Evolutionary conservation across 1,140 invertebrate species (phyloP), one percentile per base, ranked within the genome.

Genomic region (Lordiphosa mommai): DNA sequence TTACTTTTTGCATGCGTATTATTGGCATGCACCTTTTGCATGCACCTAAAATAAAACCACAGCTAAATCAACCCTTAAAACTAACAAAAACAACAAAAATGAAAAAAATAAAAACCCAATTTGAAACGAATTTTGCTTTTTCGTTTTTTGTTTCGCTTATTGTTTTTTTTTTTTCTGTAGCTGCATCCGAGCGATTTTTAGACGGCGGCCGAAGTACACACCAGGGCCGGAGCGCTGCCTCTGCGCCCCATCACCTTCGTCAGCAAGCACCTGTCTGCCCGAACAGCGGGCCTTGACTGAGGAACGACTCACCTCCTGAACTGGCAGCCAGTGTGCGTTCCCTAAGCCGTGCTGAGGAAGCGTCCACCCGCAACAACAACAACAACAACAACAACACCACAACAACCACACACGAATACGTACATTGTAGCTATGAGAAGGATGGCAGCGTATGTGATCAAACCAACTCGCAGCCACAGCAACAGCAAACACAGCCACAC

Each of bases 151-250:
- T 23, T 48, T 10, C n/a, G n/a, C n/a, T 29, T 47, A 13, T n/a
- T 40, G 23, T 27, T 17, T 33, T 46, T 49, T 16, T 44, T 61
- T 13, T 17, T 0, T 6, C 14, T 91, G 88, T 90, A 92, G 92
- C 91, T 92, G 92, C 91, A 73, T 92, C 91, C 85, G 92, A 93
- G 90, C 91, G 90, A 88, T 92, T 90, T 92, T 92, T 91, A 88
- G 90, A 90, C 89, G 91, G 86, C 88, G 86, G 79, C 84, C 79
- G 84, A 89, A 88, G 76, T 89, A 87, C 80, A 84, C 88, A 87
- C 68, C 88, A 88, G 80, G 86, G 74, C 84, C 87, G 85, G 85
- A 89, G 65, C 86, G 88, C 64, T 89, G 88, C 72, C 77, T 89
- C 85, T 89, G 88, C 58, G 86, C 88, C 88, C 88, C 88, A 89